A percentile compares a stretch with the other conserved stretches of the same genome.
Conservation (phyloP, 35 echinoderm and acorn worm genomes). For the Ophiothrix spiculata region DNA sequence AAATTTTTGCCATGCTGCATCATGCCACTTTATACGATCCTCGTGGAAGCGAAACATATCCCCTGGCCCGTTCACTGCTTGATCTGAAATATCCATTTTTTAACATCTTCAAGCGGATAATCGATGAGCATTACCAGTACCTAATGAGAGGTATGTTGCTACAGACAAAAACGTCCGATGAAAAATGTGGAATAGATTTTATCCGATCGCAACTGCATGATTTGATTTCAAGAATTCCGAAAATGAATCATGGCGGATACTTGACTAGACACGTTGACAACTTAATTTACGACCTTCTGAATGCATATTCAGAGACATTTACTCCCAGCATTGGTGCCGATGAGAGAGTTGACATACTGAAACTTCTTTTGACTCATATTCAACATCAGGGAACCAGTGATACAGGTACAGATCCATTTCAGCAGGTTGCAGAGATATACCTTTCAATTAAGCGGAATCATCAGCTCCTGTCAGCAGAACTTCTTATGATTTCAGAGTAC, state of each 20-base stretch:
- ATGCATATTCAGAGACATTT: neutral
- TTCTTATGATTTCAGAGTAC: neutral
- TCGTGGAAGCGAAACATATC: too few species aligned
- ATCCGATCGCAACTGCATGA: too few species aligned
- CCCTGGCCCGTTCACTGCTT: too few species aligned
- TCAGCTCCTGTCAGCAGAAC: neutral
- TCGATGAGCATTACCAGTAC: neutral
- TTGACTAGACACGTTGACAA: neutral
- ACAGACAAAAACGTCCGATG: too few species aligned
- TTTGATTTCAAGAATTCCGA: neutral
- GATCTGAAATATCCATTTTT: too few species aligned
- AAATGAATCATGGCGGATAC: neutral
- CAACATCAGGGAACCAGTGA: neutral
- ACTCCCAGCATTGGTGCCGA: neutral
- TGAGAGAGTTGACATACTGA: neutral
- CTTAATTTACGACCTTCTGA: neutral
- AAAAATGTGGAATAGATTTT: too few species aligned
- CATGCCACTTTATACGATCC: too few species aligned
- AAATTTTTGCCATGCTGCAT: too few species aligned
- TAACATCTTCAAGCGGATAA: neutral
- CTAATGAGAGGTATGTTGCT: too few species aligned
- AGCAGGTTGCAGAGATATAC: neutral
- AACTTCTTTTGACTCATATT: neutral
- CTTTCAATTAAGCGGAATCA: neutral
- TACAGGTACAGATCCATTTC: neutral